Evolutionary conservation across 2,888 invertebrate genomes (phyloP).

Genomic region (Omphaloscelis lunosa): DNA sequence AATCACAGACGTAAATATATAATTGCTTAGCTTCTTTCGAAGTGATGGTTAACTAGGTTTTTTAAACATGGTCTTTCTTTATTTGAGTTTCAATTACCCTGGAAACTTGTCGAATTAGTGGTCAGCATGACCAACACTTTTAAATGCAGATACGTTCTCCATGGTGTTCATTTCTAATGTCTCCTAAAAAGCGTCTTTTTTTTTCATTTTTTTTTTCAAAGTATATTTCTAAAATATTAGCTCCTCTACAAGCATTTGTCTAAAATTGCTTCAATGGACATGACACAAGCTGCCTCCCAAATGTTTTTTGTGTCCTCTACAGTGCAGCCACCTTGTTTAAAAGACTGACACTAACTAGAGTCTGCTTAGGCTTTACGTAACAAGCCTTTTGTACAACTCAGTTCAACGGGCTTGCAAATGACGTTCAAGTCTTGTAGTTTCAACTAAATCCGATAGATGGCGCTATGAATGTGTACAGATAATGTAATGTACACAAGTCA

Average conservation of each 20-base stretch:
- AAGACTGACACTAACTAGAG: background rate
- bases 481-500: background rate
- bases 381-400: background rate
- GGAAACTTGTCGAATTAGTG: background rate
- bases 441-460: constrained; percentile 12
- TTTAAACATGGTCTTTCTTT: background rate
- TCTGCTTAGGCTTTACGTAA: background rate
- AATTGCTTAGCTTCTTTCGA: background rate
- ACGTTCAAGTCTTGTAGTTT: constrained; percentile 7
- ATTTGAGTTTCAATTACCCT: background rate
- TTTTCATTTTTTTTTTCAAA: no score
- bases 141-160: background rate
- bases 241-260: background rate
- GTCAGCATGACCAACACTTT: background rate
- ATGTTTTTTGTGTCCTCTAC: background rate
- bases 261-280: background rate
- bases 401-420: background rate
- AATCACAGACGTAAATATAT: background rate
- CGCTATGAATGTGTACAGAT: background rate
- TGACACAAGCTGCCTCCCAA: background rate
- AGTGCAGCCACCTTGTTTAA: constrained; percentile 38
- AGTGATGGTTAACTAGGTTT: no score
- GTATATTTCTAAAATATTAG: background rate
- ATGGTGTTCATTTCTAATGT: background rate
- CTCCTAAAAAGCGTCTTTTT: no score